Evolutionary conservation across 2,888 invertebrate species (phyloP).

Genomic region (Synergus itoensis): DNA sequence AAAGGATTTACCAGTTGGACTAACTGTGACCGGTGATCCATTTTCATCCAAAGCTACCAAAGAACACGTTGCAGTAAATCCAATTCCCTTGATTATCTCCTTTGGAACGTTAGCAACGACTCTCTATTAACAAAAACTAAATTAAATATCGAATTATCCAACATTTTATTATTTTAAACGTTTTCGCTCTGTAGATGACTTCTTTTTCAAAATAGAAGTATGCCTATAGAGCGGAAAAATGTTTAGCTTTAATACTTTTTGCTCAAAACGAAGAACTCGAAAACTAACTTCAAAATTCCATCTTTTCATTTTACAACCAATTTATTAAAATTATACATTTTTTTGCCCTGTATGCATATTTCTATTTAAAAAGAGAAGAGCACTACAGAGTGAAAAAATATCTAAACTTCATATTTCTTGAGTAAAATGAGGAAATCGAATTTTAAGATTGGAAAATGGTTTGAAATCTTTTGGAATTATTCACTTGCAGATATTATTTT

Average conservation of each 20-base stretch:
- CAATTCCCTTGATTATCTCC: constrained; percentile 87
- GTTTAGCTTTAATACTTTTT: background rate
- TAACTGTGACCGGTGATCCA: constrained; percentile 86
- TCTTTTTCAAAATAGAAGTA: too few species aligned
- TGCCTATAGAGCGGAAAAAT: too few species aligned
- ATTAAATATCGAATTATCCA: background rate
- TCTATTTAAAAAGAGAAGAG: too few species aligned
- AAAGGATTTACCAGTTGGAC: constrained; percentile 80
- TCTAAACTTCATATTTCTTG: too few species aligned
- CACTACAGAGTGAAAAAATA: too few species aligned
- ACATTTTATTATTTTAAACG: background rate
- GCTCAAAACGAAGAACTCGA: too few species aligned
- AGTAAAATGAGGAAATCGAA: too few species aligned
- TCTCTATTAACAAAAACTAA: constrained; percentile 78
- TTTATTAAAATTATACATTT: too few species aligned
- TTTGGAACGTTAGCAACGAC: constrained; percentile 80
- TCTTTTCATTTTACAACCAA: too few species aligned
- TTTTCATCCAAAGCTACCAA: constrained; percentile 88
- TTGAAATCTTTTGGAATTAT: background rate
- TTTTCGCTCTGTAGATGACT: too few species aligned
- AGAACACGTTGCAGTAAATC: constrained; percentile 98
- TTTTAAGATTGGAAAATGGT: background rate
- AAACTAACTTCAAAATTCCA: too few species aligned
- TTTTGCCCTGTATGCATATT: too few species aligned
- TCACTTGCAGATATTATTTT: background rate